These are phyloP conservation scores for Pterocles gutturalis DNA, from an alignment of 2,113 vertebrate genomes.

Conservation along the genomic window DNA sequence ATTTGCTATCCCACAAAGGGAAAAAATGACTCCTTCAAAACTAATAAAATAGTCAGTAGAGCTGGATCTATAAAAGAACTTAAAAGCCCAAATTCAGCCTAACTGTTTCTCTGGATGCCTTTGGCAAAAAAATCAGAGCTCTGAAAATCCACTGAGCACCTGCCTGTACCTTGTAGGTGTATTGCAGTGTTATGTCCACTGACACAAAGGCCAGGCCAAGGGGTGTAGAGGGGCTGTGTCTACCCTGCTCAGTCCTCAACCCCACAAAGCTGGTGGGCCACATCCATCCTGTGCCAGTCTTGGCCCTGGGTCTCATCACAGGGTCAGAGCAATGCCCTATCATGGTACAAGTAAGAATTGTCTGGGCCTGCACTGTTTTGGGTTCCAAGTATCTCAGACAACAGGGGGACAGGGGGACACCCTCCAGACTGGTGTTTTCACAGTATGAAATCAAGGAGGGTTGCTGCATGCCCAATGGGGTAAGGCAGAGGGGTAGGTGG, in stretches of 20 bases:
- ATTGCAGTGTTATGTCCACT: neutral
- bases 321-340: accelerated
- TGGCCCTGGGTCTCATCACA: neutral
- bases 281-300: neutral
- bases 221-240: accelerated
- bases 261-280: accelerated
- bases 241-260: neutral
- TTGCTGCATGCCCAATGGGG: neutral
- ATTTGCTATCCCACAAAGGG: neutral
- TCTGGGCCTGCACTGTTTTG: neutral
- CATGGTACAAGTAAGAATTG: neutral
- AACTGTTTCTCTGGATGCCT: neutral
- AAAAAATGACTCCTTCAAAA: neutral
- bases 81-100: neutral
- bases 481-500: accelerated
- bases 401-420: neutral
- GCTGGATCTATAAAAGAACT: neutral
- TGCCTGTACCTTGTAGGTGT: accelerated
- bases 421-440: neutral
- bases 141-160: neutral
- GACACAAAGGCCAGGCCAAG: neutral
- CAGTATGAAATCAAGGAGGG: neutral
- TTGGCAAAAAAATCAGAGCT: neutral
- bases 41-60: neutral
- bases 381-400: neutral